These are phyloP conservation scores for Channa argus DNA, from an alignment of 2,113 vertebrate species.

Conservation along the genomic window DNA sequence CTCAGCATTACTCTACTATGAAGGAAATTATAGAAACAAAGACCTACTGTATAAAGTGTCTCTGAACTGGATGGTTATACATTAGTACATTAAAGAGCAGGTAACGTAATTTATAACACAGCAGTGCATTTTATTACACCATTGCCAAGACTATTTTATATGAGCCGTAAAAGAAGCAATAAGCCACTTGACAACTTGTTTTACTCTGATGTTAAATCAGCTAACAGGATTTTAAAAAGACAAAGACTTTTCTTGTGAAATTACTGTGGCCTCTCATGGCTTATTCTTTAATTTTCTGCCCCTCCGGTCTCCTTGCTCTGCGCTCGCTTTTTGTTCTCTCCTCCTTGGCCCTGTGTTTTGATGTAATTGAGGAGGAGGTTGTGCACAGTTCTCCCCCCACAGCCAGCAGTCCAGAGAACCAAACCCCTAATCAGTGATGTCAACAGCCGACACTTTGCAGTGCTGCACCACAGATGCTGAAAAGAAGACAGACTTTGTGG, in stretches of 20 bases:
- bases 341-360: slow-evolving; percentile 50
- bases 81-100: no score
- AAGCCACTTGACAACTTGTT: slow-evolving; percentile 42
- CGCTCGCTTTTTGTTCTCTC: no score
- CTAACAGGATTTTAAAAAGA: slow-evolving; percentile 53
- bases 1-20: no score
- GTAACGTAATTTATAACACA: background rate
- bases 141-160: slow-evolving; percentile 29
- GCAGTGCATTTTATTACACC: slow-evolving; percentile 28
- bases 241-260: slow-evolving; percentile 41
- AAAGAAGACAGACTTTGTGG: slow-evolving; percentile 16
- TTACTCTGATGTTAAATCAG: slow-evolving; percentile 51
- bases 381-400: slow-evolving; percentile 16
- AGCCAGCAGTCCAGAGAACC: slow-evolving; percentile 53
- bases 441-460: slow-evolving; percentile 58
- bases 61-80: no score
- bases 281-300: slow-evolving; percentile 73
- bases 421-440: slow-evolving; percentile 67
- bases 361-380: slow-evolving; percentile 65
- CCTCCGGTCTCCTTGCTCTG: slow-evolving; percentile 34
- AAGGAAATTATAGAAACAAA: no score
- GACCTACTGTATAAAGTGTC: no score
- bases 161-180: slow-evolving; percentile 43
- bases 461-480: slow-evolving; percentile 16
- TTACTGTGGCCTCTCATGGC: slow-evolving; percentile 40